Evolutionary conservation across 2,797 vertebrate species (phyloP).

Genomic region (Xiphophorus birchmanni): DNA sequence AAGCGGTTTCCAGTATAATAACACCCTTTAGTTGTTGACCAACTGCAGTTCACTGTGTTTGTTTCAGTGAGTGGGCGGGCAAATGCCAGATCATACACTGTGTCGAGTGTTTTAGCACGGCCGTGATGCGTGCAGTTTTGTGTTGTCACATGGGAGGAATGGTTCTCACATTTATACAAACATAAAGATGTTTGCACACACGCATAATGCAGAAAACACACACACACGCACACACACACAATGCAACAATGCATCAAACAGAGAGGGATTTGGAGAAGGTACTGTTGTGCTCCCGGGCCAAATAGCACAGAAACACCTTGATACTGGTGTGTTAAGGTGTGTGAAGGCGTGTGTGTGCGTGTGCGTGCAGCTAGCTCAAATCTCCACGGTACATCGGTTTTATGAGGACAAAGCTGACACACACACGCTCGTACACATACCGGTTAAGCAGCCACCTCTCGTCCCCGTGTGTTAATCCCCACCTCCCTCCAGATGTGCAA

Average conservation of each 20-base stretch:
- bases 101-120: slow-evolving; percentile 72
- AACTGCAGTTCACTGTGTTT: slow-evolving; percentile 29
- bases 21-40: slow-evolving; percentile 66
- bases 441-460: slow-evolving; percentile 44
- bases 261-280: slow-evolving; percentile 52
- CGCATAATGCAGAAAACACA: slow-evolving; percentile 18
- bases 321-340: slow-evolving; percentile 10
- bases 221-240: slow-evolving; percentile 6
- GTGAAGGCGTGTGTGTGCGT: slow-evolving; percentile 2
- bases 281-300: slow-evolving; percentile 59
- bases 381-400: slow-evolving; percentile 28
- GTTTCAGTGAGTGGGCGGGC: slow-evolving; percentile 46
- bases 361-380: slow-evolving; percentile 9
- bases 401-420: slow-evolving; percentile 16
- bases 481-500: slow-evolving; percentile 78
- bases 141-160: slow-evolving; percentile 78
- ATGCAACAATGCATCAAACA: slow-evolving; percentile 57
- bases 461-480: slow-evolving; percentile 69
- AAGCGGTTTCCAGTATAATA: slow-evolving; percentile 53
- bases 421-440: slow-evolving; percentile 21
- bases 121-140: slow-evolving; percentile 69
- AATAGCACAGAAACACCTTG: slow-evolving; percentile 53
- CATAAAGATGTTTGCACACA: slow-evolving; percentile 55
- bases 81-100: slow-evolving; percentile 54
- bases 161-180: slow-evolving; percentile 74